A percentile compares a stretch with the other conserved stretches of the same genome.
Conservation (phyloP, 2,888 invertebrate species). For the Epinotia ramella region DNA sequence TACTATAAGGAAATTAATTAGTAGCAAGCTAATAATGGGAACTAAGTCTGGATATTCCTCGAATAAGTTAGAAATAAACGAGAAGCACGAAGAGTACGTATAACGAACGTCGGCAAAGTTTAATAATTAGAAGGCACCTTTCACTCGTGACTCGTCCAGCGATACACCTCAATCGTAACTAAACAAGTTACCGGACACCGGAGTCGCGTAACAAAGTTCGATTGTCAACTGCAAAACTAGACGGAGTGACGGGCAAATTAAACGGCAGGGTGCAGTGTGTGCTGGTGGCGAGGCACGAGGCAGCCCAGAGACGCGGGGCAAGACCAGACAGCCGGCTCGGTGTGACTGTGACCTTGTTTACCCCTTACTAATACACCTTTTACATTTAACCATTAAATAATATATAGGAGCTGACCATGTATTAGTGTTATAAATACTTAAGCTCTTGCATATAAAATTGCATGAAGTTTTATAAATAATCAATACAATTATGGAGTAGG, state of each 20-base stretch:
- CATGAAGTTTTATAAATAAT: not conserved
- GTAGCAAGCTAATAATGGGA: slow-evolving; percentile 9
- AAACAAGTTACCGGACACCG: slow-evolving; percentile 70
- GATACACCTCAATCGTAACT: slow-evolving; percentile 65
- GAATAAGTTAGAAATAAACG: slow-evolving; percentile 49
- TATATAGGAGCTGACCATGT: not conserved
- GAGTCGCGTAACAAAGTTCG: slow-evolving; percentile 60
- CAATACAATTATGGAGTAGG: slow-evolving; percentile 1
- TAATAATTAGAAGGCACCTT: slow-evolving; percentile 66
- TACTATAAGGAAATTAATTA: not conserved
- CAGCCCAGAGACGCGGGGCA: not conserved
- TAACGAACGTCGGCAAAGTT: slow-evolving; percentile 63
- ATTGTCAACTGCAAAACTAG: slow-evolving; percentile 59
- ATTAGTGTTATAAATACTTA: not conserved
- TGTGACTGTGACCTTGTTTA: not conserved
- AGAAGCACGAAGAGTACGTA: slow-evolving; percentile 43
- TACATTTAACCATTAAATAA: not conserved
- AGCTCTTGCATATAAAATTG: not conserved
- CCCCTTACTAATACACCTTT: not conserved
- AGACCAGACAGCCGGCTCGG: not conserved
- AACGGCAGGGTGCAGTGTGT: slow-evolving; percentile 44
- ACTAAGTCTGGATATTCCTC: slow-evolving; percentile 8
- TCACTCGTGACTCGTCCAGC: slow-evolving; percentile 52
- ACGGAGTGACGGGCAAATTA: slow-evolving; percentile 50
- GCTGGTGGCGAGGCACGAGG: slow-evolving; percentile 18